These are phyloP conservation scores for Sebastes flavidus DNA, from an alignment of 2,797 vertebrate genomes.

Conservation along the genomic window DNA sequence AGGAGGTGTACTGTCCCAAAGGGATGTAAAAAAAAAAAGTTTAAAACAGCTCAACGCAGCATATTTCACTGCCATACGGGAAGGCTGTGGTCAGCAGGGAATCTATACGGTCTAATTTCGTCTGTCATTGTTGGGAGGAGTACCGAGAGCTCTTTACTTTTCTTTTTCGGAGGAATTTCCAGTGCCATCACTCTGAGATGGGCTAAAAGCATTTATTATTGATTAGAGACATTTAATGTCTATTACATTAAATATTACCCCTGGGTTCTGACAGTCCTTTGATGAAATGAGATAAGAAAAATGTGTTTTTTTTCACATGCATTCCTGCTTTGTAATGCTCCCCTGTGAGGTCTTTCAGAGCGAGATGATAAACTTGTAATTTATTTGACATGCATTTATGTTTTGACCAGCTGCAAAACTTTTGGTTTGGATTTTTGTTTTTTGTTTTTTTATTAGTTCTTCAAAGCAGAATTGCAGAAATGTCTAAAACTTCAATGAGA, in stretches of 20 bases:
- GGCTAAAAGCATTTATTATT: constrained; percentile 50
- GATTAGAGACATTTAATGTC: constrained; percentile 50
- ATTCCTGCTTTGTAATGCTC: neutral
- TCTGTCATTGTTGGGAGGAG: constrained; percentile 40
- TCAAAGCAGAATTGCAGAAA: constrained; percentile 19
- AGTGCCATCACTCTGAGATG: neutral
- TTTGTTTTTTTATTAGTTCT: neutral
- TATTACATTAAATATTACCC: constrained; percentile 55
- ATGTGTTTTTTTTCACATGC: constrained; percentile 18
- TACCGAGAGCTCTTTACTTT: neutral
- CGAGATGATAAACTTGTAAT: constrained; percentile 30
- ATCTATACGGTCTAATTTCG: constrained; percentile 27
- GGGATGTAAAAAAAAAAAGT: constrained; percentile 15
- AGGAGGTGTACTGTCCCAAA: constrained; percentile 16
- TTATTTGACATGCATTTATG: constrained; percentile 10
- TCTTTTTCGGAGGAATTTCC: constrained; percentile 16
- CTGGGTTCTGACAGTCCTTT: constrained; percentile 39
- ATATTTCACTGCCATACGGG: constrained; percentile 35
- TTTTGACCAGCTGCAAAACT: constrained; percentile 7
- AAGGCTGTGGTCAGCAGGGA: constrained; percentile 44
- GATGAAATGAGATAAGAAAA: constrained; percentile 54
- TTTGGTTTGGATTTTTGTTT: neutral
- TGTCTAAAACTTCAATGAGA: neutral
- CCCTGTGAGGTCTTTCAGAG: constrained; percentile 1
- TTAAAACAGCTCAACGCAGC: constrained; percentile 47